These are phyloP conservation scores for Otus sunia DNA, from an alignment of 2,113 vertebrate genomes.

Conservation along the genomic window DNA sequence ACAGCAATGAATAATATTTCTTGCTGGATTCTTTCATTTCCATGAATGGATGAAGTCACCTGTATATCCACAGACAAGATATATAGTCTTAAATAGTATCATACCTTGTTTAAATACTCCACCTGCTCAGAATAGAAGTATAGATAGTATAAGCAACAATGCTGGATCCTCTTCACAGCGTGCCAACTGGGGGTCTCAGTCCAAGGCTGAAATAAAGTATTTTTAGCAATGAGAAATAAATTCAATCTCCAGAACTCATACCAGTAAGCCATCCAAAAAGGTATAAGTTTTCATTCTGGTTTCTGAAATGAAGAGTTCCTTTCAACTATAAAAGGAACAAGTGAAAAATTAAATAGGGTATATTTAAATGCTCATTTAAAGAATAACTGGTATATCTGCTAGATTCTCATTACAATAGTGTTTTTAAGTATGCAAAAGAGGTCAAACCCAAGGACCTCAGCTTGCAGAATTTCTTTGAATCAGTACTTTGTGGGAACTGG, in stretches of 20 bases:
- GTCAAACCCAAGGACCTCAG: background rate
- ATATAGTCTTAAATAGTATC: background rate
- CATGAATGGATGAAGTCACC: background rate
- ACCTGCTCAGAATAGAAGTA: background rate
- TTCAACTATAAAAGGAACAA: background rate
- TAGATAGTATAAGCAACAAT: background rate
- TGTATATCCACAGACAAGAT: background rate
- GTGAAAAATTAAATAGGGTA: background rate
- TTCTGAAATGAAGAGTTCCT: background rate
- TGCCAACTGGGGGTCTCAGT: background rate
- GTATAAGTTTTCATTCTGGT: background rate
- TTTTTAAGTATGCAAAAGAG: background rate
- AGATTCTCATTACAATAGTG: background rate
- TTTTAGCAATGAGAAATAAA: background rate
- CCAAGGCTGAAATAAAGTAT: background rate
- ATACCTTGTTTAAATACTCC: background rate
- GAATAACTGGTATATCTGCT: background rate
- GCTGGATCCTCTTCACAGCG: background rate
- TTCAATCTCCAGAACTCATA: background rate
- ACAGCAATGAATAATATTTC: background rate
- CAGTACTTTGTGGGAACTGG: background rate
- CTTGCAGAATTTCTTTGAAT: background rate
- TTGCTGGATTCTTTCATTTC: background rate
- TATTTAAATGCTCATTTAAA: background rate
- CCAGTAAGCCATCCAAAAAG: background rate